These are phyloP conservation scores for Sebastes hopkinsi DNA, from an alignment of 2,797 vertebrate species.

Conservation along the genomic window DNA sequence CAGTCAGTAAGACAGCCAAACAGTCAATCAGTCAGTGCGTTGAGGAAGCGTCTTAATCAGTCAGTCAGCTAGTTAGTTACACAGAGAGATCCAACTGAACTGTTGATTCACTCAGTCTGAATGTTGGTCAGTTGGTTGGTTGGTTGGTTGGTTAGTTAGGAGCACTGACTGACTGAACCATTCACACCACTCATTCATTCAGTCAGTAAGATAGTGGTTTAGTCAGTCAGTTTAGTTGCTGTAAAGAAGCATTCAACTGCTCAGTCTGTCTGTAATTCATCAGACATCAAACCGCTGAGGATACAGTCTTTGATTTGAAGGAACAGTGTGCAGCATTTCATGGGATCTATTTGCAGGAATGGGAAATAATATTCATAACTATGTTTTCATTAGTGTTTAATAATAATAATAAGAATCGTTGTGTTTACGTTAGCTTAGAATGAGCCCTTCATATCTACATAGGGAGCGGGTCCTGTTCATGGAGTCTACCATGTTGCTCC, in stretches of 20 bases:
- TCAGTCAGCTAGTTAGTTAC: conserved; percentile 16
- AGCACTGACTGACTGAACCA: neutral
- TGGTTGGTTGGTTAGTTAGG: neutral
- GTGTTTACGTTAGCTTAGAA: too few relatives aligned
- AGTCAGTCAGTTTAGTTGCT: neutral
- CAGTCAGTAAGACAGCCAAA: conserved; percentile 30
- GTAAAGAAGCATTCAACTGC: neutral
- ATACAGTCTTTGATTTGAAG: neutral
- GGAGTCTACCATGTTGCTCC: too few relatives aligned
- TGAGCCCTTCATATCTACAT: too few relatives aligned
- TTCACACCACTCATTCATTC: neutral
- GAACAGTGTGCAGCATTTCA: too few relatives aligned
- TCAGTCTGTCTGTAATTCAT: neutral
- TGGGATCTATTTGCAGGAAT: too few relatives aligned
- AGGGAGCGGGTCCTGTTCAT: too few relatives aligned
- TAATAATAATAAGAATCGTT: too few relatives aligned
- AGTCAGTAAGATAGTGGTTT: neutral
- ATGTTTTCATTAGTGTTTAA: too few relatives aligned
- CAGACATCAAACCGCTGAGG: neutral
- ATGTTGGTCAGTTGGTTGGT: neutral
- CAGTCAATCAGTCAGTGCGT: conserved; percentile 50
- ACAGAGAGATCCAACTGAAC: neutral
- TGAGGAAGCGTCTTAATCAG: conserved; percentile 16
- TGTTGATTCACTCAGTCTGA: neutral
- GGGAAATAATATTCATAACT: too few relatives aligned